Base-by-base conservation (phyloP, 2,888 invertebrate species). In the Seira musarum region DNA sequence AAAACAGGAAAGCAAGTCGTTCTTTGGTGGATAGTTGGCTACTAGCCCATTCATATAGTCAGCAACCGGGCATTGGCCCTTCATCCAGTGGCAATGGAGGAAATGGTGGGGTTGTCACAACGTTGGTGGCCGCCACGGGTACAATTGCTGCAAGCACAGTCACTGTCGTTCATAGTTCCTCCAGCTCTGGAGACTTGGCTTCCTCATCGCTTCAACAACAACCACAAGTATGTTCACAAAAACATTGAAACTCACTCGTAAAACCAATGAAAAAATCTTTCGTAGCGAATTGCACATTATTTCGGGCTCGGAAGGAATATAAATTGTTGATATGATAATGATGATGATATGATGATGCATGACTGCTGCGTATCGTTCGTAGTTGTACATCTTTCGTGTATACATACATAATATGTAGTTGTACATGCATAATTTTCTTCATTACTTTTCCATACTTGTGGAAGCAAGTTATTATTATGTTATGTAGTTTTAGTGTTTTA, bases 1-100 rank as follows among this genome's bases (percentile, higher is more conserved):
- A 30, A 30, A 53, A 85, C 90, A 95, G 97, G 90, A 97, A 97
- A 91, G 97, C 96, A 86, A 95, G 96, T 85, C 92, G 96, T 86
- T 95, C 96, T 88, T 94, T 96, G 88, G 96, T 97, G 87, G 97
- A 97, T 89, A 93, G 94, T 86, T 97, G 97, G 97, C 90, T 97
- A 87, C 93, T 96, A 85, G 94, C 95, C 8, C 96, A 96, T 89
- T 94, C 95, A 85, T 94, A 87, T 46, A 86, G 87, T 78, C 87
- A 87, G 76, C 85, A 86, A 61, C 84, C 85, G 24, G 80, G 70
- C 19, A 73, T 80, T 53, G 80, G 65, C 61, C 84, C 70, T 82
- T 83, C 73, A 19, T 53, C 79, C 30, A 71, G 66, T 40, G 80
- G 72, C 0, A 74, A 66, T 49, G n/a, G 57, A 22, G 65, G 61